Percentiles rank a stretch among this genome's conserved stretches.
Evolutionary conservation across 2,888 invertebrate genomes (phyloP).

Genomic region (Eudasyphora cyanicolor): DNA sequence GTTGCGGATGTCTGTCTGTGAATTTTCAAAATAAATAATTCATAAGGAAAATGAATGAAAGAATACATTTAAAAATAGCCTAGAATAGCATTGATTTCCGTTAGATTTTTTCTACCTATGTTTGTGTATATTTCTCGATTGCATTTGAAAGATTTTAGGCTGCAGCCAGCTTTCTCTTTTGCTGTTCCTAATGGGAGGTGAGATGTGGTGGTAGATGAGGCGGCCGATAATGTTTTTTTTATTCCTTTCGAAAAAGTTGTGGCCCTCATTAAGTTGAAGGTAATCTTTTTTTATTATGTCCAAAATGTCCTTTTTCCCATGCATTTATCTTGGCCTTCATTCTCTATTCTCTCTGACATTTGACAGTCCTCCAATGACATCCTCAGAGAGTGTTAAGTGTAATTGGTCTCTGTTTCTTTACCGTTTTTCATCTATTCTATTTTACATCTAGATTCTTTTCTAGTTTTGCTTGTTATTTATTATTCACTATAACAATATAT

Average conservation of each 20-base stretch:
- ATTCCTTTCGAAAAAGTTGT: neutral
- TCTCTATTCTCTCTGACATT: neutral
- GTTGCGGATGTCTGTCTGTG: slow-evolving; percentile 14
- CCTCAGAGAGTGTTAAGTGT: neutral
- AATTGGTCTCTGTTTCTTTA: neutral
- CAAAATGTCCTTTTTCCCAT: neutral
- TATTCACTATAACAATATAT: neutral
- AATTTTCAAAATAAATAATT: slow-evolving; percentile 30
- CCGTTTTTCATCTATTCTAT: neutral
- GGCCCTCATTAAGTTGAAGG: neutral
- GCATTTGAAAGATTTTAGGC: neutral
- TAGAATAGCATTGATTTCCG: neutral
- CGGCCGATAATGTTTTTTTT: neutral
- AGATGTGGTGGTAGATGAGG: too few relatives aligned
- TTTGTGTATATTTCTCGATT: neutral
- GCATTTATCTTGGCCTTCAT: neutral
- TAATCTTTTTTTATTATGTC: neutral
- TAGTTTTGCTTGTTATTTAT: neutral
- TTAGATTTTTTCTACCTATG: neutral
- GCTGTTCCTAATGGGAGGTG: too few relatives aligned
- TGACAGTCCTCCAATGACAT: neutral
- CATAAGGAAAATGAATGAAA: slow-evolving; percentile 17
- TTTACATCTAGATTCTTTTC: neutral
- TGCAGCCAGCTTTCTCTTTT: slow-evolving; percentile 19
- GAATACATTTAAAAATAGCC: slow-evolving; percentile 29